Conservation (phyloP, 1,140 invertebrate genomes). For the Ptiloglossa arizonensis region DNA sequence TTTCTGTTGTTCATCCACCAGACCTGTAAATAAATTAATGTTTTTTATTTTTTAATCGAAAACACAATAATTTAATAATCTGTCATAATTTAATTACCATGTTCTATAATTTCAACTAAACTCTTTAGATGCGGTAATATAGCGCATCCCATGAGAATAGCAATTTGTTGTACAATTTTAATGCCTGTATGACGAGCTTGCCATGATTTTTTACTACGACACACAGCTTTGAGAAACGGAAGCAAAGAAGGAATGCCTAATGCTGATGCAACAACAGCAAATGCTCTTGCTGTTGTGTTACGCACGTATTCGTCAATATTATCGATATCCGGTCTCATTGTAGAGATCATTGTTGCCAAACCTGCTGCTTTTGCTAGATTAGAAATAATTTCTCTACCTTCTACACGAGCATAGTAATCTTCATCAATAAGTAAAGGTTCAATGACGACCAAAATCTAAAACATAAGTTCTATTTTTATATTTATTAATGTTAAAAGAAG, state of each 20-base stretch:
- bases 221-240: conserved; percentile 99
- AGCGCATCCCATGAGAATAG: conserved; percentile 99
- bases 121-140: conserved; percentile 99
- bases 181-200: conserved; percentile 99
- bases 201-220: conserved; percentile 99
- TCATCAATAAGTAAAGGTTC: conserved; percentile 99
- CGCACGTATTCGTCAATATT: conserved; percentile 99
- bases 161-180: conserved; percentile 99
- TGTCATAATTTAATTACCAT: conserved; percentile 85
- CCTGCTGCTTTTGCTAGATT: conserved; percentile 99
- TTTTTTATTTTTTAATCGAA: neutral
- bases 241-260: conserved; percentile 98
- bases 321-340: conserved; percentile 99
- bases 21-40: conserved; percentile 75
- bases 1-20: conserved; percentile 94
- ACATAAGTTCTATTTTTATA: conserved; percentile 33
- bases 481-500: conserved; percentile 4
- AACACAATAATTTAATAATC: neutral
- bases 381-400: conserved; percentile 99
- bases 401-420: conserved; percentile 99
- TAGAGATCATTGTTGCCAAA: conserved; percentile 99
- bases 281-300: conserved; percentile 99
- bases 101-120: conserved; percentile 99
- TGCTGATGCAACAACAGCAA: conserved; percentile 99
- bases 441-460: conserved; percentile 97